Evolutionary conservation across 2,797 vertebrate genomes (phyloP), one percentile per base, ranked within the genome.

Genomic region (Eurystomus glaucurus): DNA sequence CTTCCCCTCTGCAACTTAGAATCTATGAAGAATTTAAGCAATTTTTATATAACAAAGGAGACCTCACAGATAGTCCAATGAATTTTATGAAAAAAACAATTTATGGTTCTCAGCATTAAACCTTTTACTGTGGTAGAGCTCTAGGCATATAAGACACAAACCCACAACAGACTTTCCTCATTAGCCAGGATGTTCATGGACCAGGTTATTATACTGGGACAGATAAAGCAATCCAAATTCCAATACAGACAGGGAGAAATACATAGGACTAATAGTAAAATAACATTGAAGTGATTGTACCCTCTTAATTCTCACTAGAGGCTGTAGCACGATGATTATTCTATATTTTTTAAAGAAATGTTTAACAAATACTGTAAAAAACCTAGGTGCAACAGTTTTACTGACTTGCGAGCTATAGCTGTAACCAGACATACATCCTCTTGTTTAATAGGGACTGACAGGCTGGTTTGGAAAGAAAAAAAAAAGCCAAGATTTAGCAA

Each of bases 161-260:
- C 62, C 66, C 66, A 78, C 70, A 79, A 41, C 46, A 81, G 87
- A 55, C 55, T 83, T 4, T 57, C 37, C 68, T 81, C 66, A 51
- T 92, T 79, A 92, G n/a, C 69, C 83, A 71, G 72, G 61, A 61
- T 84, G 76, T 10, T 90, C 46, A 35, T 23, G 50, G 61, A 62
- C 61, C 45, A 85, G 31, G 26, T 65, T 84, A 26, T 94, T 88
- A 55, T 4, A 65, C 29, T 68, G 58, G 54, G 55, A 85, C 35
- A 84, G 57, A 72, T 52, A 76, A 93, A 94, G 58, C 31, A 89
- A 85, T 51, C 41, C 51, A 45, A 78, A 93, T 90, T 64, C 39
- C 72, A 78, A 14, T 9, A 83, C 10, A 77, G 45, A 64, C 31
- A 75, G 7, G 19, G 26, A 93, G 31, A 82, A 76, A 81, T 52